A percentile compares a stretch with the other conserved stretches of the same genome.
Conservation (phyloP, 2,797 vertebrate species). For the Sphenodon punctatus region DNA sequence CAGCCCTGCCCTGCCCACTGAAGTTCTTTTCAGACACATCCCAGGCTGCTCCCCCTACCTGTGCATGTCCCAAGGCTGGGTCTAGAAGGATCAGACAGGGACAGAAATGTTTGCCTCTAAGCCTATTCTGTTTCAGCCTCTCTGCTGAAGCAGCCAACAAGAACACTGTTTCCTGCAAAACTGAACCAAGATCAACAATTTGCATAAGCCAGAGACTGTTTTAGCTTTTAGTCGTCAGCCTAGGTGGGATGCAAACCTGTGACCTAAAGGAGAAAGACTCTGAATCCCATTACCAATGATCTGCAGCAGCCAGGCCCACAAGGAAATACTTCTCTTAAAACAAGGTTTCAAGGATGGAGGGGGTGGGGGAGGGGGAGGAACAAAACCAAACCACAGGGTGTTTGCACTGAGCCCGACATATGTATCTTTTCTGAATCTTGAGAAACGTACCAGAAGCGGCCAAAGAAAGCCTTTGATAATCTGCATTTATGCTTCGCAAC, state of each 20-base stretch:
- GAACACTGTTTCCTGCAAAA: no score
- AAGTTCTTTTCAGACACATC: fast-evolving
- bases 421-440: not conserved
- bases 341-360: not conserved
- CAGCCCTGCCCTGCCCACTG: not conserved
- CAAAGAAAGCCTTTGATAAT: conserved; percentile 10
- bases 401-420: not conserved
- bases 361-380: not conserved
- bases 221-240: not conserved
- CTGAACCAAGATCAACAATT: not conserved
- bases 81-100: not conserved
- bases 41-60: fast-evolving
- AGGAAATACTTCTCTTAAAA: not conserved
- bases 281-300: not conserved
- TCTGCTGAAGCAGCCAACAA: not conserved
- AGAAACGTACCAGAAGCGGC: fast-evolving
- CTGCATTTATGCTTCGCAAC: not conserved
- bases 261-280: not conserved
- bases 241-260: not conserved
- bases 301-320: not conserved
- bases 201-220: not conserved
- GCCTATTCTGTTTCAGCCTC: not conserved
- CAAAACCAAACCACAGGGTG: not conserved
- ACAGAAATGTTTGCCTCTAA: fast-evolving
- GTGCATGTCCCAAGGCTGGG: not conserved